These are phyloP conservation scores for Plecotus auritus DNA, from an alignment of 2,113 vertebrate species.

Conservation along the genomic window DNA sequence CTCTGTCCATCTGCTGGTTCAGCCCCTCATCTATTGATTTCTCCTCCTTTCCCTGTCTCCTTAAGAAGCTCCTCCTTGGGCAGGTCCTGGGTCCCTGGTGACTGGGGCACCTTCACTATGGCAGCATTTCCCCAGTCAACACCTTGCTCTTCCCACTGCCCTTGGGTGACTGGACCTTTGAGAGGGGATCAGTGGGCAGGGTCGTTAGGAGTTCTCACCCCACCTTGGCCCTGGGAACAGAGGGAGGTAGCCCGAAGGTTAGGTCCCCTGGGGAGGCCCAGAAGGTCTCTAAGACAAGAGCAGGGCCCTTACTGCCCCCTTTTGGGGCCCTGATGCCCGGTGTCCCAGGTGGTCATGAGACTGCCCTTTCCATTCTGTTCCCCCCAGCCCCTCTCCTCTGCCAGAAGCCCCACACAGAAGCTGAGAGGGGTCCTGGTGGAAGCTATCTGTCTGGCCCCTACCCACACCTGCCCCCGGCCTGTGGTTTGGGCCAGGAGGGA, in stretches of 20 bases:
- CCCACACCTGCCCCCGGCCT: too few species aligned
- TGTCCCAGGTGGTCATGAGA: not conserved
- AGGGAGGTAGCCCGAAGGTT: not conserved
- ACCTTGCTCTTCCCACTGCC: not conserved
- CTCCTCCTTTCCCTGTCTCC: not conserved
- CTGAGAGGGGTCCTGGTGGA: not conserved
- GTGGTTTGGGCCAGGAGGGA: not conserved
- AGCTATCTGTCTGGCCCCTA: not conserved
- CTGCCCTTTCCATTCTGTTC: not conserved
- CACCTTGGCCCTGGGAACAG: not conserved
- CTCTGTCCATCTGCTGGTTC: not conserved
- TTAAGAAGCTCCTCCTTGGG: not conserved
- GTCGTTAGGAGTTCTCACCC: not conserved
- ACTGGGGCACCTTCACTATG: not conserved
- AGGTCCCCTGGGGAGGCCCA: not conserved
- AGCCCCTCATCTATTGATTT: not conserved
- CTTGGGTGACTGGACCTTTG: not conserved
- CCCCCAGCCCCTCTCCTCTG: not conserved
- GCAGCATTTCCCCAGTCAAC: not conserved
- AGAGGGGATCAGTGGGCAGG: not conserved
- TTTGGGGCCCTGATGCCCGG: not conserved
- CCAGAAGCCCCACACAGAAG: not conserved
- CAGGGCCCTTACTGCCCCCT: slow-evolving; percentile 53
- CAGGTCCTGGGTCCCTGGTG: not conserved
- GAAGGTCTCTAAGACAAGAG: not conserved